These are phyloP conservation scores for Manacus vitellinus DNA, from an alignment of 2,113 vertebrate genomes.

Conservation along the genomic window DNA sequence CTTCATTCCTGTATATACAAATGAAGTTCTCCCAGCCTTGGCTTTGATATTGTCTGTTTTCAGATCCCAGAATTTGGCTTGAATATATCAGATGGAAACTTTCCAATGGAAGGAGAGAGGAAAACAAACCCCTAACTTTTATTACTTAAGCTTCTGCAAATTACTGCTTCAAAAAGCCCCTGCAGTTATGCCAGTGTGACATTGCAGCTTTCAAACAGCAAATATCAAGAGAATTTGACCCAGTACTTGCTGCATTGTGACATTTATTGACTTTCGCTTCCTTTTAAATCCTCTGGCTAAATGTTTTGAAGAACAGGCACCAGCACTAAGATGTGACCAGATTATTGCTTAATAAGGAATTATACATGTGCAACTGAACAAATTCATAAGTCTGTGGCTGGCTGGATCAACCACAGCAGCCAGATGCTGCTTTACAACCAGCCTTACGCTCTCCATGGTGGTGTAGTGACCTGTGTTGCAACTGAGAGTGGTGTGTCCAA, in stretches of 20 bases:
- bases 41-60: conserved; percentile 4
- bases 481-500: fast-evolving
- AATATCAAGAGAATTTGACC: not conserved
- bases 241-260: not conserved
- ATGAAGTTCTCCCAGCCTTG: not conserved
- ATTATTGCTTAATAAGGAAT: not conserved
- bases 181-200: not conserved
- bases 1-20: not conserved
- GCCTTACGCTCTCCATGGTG: not conserved
- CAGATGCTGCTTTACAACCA: not conserved
- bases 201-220: not conserved
- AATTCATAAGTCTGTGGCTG: not conserved
- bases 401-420: not conserved
- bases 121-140: not conserved
- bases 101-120: not conserved
- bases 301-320: not conserved
- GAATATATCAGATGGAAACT: not conserved
- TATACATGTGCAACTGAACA: not conserved
- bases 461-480: not conserved
- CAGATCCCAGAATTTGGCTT: not conserved
- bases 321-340: not conserved
- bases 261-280: not conserved
- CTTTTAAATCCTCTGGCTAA: not conserved
- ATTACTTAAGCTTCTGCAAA: not conserved
- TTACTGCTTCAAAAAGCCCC: not conserved